Base-by-base conservation (phyloP, 2,797 vertebrate genomes). In the Lagodon rhomboides region DNA sequence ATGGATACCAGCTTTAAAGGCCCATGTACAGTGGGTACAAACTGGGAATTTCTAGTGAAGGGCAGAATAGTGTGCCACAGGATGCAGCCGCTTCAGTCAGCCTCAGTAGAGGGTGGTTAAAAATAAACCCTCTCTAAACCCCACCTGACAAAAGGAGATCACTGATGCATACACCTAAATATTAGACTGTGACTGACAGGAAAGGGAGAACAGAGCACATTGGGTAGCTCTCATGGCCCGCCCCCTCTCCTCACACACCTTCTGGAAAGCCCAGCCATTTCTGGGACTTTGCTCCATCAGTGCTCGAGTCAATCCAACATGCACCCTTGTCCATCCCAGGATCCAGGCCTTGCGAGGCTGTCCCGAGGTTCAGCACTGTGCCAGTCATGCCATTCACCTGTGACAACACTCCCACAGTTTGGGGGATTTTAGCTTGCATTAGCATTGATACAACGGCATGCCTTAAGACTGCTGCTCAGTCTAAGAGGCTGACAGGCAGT, bases 71-170 rank as follows among this genome's bases (percentile, higher is more conserved):
- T 65, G 70, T 43, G 61, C 34, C 78, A 73, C 17, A 70, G 43
- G 46, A 85, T 79, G 23, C 51, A 72, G 63, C 54, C 12, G 4
- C 61, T 59, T 77, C 63, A 68, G 79, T 68, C 30, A 59, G 68
- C 79, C 59, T 80, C 70, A 75, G 75, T 20, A 59, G 79, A 78
- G 61, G 56, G 18, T 66, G 46, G 80, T 85, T 82, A 86, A 87
- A 88, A 86, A 86, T 86, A 82, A 84, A 86, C 73, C 59, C 72
- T 27, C 66, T 61, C 64, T 67, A 79, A 81, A 83, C 54, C 80
- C 81, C 68, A 65, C 67, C 67, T 69, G 70, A 89, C 54, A 71
- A 72, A 75, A 77, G 38, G 53, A 75, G 74, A 68, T 80, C 80
- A 84, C 66, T 60, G 80, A 86, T 79, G 76, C 86, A 82, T 79